Evolutionary conservation across 2,888 invertebrate species (phyloP).

Genomic region (Megalurothrips usitatus): DNA sequence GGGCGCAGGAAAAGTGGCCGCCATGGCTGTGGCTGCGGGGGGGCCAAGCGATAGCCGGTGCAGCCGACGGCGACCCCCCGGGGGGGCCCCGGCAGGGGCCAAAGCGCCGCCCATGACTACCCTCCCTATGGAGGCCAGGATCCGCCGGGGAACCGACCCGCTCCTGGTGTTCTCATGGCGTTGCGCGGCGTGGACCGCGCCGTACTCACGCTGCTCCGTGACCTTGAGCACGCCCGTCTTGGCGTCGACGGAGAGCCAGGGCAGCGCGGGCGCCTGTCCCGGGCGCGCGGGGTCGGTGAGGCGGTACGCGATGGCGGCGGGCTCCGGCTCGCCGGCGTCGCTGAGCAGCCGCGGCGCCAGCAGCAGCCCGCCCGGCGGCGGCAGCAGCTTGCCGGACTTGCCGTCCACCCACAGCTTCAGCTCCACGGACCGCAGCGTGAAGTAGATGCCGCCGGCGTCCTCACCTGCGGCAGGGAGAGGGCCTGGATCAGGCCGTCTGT

Average conservation of each 20-base stretch:
- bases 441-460: conserved; percentile 12
- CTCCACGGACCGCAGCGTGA: background rate
- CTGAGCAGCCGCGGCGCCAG: background rate
- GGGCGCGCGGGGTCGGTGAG: background rate
- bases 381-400: background rate
- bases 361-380: background rate
- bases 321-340: background rate
- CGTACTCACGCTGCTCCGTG: background rate
- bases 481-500: too few relatives aligned
- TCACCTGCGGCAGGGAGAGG: background rate
- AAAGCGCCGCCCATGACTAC: too few relatives aligned
- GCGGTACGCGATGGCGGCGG: background rate
- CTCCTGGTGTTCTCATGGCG: too few relatives aligned
- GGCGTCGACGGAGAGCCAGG: conserved; percentile 17
- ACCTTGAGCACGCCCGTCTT: conserved; percentile 3
- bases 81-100: too few relatives aligned
- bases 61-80: too few relatives aligned
- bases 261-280: background rate
- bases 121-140: too few relatives aligned
- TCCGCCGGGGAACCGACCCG: too few relatives aligned
- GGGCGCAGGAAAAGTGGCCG: too few relatives aligned
- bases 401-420: conserved; percentile 15
- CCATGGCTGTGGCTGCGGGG: too few relatives aligned
- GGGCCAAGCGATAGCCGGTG: too few relatives aligned
- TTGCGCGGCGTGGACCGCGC: too few relatives aligned